These are phyloP conservation scores for Idaea dimidiata DNA, from an alignment of 2,888 invertebrate genomes.

Conservation along the genomic window DNA sequence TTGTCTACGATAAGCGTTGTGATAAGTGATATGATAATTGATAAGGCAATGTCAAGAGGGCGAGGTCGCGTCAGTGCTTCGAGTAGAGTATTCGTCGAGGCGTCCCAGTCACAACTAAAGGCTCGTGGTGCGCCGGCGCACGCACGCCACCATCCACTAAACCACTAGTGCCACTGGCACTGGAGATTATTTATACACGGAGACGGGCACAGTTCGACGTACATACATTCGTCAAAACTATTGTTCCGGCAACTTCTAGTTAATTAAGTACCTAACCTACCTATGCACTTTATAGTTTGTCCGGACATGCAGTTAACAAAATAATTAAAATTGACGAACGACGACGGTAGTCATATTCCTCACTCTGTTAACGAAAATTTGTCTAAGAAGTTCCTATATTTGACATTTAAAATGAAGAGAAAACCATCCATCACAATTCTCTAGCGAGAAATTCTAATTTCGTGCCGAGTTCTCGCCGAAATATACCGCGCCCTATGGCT, in stretches of 20 bases:
- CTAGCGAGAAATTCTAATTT: slow-evolving; percentile 55
- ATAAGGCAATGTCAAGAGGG: slow-evolving; percentile 67
- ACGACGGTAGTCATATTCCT: slow-evolving; percentile 35
- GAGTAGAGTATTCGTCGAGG: slow-evolving; percentile 72
- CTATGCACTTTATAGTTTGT: slow-evolving; percentile 9
- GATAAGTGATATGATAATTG: slow-evolving; percentile 46
- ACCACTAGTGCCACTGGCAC: slow-evolving; percentile 29
- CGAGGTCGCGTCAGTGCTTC: slow-evolving; percentile 57
- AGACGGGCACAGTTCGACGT: slow-evolving; percentile 50
- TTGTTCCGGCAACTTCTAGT: slow-evolving; percentile 36
- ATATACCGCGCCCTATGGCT: slow-evolving; percentile 45
- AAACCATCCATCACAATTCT: slow-evolving; percentile 53
- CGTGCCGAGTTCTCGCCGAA: slow-evolving; percentile 53
- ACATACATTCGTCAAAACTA: slow-evolving; percentile 54
- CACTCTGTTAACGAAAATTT: slow-evolving; percentile 36
- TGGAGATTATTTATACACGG: slow-evolving; percentile 66
- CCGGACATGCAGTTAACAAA: slow-evolving; percentile 3
- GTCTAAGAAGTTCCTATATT: slow-evolving; percentile 27
- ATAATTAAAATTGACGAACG: slow-evolving; percentile 17
- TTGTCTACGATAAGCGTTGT: slow-evolving; percentile 49
- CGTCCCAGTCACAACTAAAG: slow-evolving; percentile 75
- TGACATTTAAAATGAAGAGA: slow-evolving; percentile 38
- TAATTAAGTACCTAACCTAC: slow-evolving; percentile 9
- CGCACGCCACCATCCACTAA: slow-evolving; percentile 59
- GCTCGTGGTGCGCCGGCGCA: slow-evolving; percentile 56